Evolutionary conservation across 2,113 vertebrate species (phyloP), one percentile per base, ranked within the genome.

Genomic region (Leptocoma aspasia): DNA sequence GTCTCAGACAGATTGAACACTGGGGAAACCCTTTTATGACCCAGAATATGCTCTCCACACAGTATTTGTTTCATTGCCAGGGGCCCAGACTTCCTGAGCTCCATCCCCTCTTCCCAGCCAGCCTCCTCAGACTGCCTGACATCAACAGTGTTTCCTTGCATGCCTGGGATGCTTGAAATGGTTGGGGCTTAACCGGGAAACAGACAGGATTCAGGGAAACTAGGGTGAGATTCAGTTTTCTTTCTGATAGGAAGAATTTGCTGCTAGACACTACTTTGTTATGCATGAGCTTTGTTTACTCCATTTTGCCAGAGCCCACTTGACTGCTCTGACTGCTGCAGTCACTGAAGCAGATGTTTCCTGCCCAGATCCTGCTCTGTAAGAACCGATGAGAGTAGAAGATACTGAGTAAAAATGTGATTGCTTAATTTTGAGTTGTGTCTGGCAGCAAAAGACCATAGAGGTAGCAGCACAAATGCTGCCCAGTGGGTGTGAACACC

Each of bases 131-230:
- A 39, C 80, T 79, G 49, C 70, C 80, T 92, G 81, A 95, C 44
- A 35, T 96, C 91, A 87, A 52, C 60, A 90, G 63, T 57, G 61
- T 95, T 93, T 96, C 89, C 82, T 97, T 86, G 87, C 87, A 64
- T 97, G 87, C 94, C 70, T 84, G 39, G 53, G 37, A 97, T 96
- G 84, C 76, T 78, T 97, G 91, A 86, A 92, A 96, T 97, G 33
- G 37, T 53, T 78, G 69, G 68, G 79, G 64, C 81, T 92, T 95
- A 85, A 61, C 73, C 3, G 33, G 68, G 63, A 94, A 95, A 75
- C 70, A 69, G 68, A 59, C 24, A 44, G 73, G 66, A 63, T 79
- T 86, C 60, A 66, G 86, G 57, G 64, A 93, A 92, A 90, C n/a
- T 66, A 90, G 84, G 33, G 37, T 71, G 78, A 94, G 86, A 95